Evolutionary conservation across 1,140 invertebrate species (phyloP).

Genomic region (Lithobius niger): DNA sequence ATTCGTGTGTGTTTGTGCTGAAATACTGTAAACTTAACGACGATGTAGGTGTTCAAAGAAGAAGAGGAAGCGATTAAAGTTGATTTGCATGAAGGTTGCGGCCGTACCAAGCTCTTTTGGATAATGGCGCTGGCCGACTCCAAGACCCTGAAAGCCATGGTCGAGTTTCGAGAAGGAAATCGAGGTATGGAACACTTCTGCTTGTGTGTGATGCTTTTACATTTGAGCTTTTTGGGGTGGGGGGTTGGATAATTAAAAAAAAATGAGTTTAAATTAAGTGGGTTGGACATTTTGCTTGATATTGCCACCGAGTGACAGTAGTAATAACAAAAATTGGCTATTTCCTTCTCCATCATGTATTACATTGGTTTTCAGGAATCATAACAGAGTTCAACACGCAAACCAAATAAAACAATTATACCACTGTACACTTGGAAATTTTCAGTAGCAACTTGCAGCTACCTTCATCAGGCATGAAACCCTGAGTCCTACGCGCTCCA

Average conservation of each 20-base stretch:
- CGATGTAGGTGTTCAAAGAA: constrained; percentile 34
- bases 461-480: no score
- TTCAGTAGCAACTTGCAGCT: no score
- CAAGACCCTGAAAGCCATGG: constrained; percentile 78
- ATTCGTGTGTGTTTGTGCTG: background rate
- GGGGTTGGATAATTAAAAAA: background rate
- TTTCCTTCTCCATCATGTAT: no score
- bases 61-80: constrained; percentile 45
- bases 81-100: constrained; percentile 90
- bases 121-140: constrained; percentile 81
- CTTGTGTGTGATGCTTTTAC: constrained; percentile 2
- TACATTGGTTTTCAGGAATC: no score
- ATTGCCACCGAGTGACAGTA: no score
- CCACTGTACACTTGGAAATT: no score
- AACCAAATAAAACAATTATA: no score
- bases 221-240: background rate
- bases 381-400: no score
- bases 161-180: constrained; percentile 75
- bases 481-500: no score
- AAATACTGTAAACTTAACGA: background rate
- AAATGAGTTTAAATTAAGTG: no score
- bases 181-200: constrained; percentile 22
- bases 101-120: constrained; percentile 90
- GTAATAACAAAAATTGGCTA: no score
- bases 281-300: no score